Evolutionary conservation across 2,797 vertebrate species (phyloP).

Genomic region (Manis crassicaudata): DNA sequence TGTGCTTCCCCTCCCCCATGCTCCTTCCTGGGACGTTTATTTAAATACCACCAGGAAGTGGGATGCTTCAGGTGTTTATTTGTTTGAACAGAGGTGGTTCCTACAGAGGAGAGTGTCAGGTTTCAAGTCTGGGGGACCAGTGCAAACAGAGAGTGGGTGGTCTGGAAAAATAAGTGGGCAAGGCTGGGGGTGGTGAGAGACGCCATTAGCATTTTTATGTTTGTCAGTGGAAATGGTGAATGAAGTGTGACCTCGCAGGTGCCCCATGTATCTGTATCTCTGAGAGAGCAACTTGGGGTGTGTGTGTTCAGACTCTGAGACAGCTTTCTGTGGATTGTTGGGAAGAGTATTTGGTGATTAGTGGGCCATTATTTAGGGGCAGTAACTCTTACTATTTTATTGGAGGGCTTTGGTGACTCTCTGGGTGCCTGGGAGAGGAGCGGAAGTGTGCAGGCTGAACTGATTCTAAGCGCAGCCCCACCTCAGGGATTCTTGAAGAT

Average conservation of each 20-base stretch:
- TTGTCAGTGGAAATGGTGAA: neutral
- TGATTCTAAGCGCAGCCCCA: neutral
- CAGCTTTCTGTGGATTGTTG: neutral
- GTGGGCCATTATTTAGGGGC: neutral
- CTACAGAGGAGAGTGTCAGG: constrained; percentile 29
- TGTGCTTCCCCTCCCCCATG: neutral
- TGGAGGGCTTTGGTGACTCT: neutral
- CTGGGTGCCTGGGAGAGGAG: neutral
- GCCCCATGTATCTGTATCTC: neutral
- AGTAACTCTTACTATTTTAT: neutral
- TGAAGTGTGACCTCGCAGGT: neutral
- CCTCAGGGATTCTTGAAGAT: constrained; percentile 6
- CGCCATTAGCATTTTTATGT: neutral
- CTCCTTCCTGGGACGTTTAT: constrained; percentile 68
- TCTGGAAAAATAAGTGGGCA: constrained; percentile 17
- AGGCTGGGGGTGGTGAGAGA: neutral
- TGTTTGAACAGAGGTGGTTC: constrained; percentile 77
- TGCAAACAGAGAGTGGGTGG: constrained; percentile 77
- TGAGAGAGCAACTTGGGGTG: neutral
- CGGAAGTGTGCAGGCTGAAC: neutral
- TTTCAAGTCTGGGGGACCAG: constrained; percentile 66
- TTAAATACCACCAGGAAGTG: constrained; percentile 51
- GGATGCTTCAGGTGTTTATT: constrained; percentile 69
- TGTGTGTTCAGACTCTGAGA: neutral
- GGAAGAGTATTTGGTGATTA: neutral